These are phyloP conservation scores for Lysandra coridon DNA, from an alignment of 2,888 invertebrate species.

Conservation along the genomic window DNA sequence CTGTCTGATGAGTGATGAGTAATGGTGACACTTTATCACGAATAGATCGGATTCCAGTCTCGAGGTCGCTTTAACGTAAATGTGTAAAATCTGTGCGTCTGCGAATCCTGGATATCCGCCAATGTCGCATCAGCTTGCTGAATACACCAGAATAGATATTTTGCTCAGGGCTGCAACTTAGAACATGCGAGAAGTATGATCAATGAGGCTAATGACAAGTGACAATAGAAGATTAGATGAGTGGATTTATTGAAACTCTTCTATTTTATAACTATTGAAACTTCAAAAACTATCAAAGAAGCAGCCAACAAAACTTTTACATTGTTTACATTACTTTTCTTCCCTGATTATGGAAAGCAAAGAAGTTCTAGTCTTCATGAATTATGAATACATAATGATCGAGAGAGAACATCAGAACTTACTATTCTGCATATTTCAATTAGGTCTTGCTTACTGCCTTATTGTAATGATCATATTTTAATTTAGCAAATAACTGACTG, in stretches of 20 bases:
- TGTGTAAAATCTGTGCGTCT: slow-evolving; percentile 32
- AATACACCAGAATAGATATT: slow-evolving; percentile 29
- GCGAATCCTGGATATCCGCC: slow-evolving; percentile 32
- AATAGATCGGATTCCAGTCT: slow-evolving; percentile 22
- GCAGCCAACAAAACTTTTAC: no score
- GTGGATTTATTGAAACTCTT: background rate
- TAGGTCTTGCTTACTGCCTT: background rate
- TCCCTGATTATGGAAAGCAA: no score
- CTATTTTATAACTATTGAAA: no score
- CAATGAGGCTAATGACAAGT: background rate
- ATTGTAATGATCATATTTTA: background rate
- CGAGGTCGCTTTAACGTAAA: slow-evolving; percentile 26
- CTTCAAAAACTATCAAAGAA: no score
- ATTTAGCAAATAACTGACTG: background rate
- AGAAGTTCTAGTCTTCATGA: no score
- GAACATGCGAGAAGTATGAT: background rate
- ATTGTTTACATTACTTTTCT: no score
- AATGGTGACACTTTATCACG: background rate
- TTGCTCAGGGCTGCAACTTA: slow-evolving; percentile 1
- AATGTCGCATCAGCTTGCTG: slow-evolving; percentile 31
- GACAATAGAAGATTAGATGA: background rate
- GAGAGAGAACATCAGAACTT: no score
- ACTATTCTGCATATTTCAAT: no score
- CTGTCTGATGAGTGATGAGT: slow-evolving; percentile 9
- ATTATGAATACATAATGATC: no score